Percentiles rank a stretch among this genome's conserved stretches.
Evolutionary conservation across 2,113 vertebrate genomes (phyloP).

Genomic region (Anoplopoma fimbria): DNA sequence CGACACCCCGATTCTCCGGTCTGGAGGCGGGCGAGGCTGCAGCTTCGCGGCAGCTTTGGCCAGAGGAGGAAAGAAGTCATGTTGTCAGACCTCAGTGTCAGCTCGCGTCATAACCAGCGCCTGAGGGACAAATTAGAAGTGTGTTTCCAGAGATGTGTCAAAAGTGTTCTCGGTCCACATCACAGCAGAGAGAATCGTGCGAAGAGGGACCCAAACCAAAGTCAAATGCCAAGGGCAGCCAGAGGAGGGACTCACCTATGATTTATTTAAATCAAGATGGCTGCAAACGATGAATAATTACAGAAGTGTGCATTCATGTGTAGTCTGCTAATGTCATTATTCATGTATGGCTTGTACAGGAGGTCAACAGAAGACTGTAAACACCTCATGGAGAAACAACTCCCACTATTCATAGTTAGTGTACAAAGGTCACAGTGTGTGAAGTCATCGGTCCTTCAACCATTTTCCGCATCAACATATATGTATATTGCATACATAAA

Average conservation of each 20-base stretch:
- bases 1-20: slow-evolving; percentile 66
- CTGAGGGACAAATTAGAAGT: slow-evolving; percentile 82
- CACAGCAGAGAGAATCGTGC: slow-evolving; percentile 68
- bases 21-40: slow-evolving; percentile 69
- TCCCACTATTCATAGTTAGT: slow-evolving; percentile 1
- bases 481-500: background rate
- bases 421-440: slow-evolving; percentile 37
- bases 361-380: slow-evolving; percentile 34
- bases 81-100: slow-evolving; percentile 84
- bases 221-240: slow-evolving; percentile 71
- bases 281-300: slow-evolving; percentile 55
- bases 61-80: slow-evolving; percentile 81
- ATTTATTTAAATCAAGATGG: slow-evolving; percentile 62
- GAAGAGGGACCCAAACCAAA: slow-evolving; percentile 70
- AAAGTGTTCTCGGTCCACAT: slow-evolving; percentile 82
- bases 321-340: slow-evolving; percentile 31
- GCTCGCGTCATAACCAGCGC: slow-evolving; percentile 75
- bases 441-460: background rate
- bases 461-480: background rate
- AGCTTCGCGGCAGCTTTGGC: slow-evolving; percentile 70
- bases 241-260: slow-evolving; percentile 71
- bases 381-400: slow-evolving; percentile 22
- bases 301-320: slow-evolving; percentile 19
- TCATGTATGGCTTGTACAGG: slow-evolving; percentile 21
- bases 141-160: slow-evolving; percentile 83